A percentile compares a stretch with the other conserved stretches of the same genome.
Conservation (phyloP, 1,140 invertebrate genomes). For the Drosophila tani region DNA sequence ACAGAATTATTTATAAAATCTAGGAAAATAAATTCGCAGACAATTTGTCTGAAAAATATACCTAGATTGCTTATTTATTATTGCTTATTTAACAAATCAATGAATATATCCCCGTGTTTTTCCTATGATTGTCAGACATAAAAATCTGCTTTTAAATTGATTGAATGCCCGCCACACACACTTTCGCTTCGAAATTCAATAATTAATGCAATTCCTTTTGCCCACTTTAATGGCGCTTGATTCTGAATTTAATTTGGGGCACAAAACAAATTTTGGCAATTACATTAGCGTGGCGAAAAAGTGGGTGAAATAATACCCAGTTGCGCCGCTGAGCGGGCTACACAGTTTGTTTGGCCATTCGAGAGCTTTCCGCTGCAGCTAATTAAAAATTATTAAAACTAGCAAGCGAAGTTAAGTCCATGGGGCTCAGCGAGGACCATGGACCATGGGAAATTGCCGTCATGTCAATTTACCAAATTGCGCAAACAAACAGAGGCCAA, state of each 20-base stretch:
- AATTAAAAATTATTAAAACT: slow-evolving; percentile 58
- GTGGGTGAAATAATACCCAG: slow-evolving; percentile 12
- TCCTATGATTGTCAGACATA: neutral
- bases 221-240: slow-evolving; percentile 28
- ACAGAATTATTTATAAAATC: neutral
- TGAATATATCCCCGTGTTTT: neutral
- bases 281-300: slow-evolving; percentile 24
- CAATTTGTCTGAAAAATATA: neutral
- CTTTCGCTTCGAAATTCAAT: slow-evolving; percentile 14
- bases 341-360: slow-evolving; percentile 37
- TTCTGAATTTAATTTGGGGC: slow-evolving; percentile 28
- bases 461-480: slow-evolving; percentile 61
- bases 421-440: slow-evolving; percentile 20
- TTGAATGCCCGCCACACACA: slow-evolving; percentile 2
- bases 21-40: neutral
- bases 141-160: slow-evolving; percentile 2
- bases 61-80: neutral
- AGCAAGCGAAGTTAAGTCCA: slow-evolving; percentile 47
- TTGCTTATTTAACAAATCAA: too few relatives aligned
- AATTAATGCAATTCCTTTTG: slow-evolving; percentile 7
- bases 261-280: slow-evolving; percentile 37
- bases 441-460: slow-evolving; percentile 42
- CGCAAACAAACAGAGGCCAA: slow-evolving; percentile 49
- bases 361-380: slow-evolving; percentile 43
- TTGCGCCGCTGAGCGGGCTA: slow-evolving; percentile 15